Evolutionary conservation across 1,140 invertebrate species (phyloP).

Genomic region (Rhysida immarginata): DNA sequence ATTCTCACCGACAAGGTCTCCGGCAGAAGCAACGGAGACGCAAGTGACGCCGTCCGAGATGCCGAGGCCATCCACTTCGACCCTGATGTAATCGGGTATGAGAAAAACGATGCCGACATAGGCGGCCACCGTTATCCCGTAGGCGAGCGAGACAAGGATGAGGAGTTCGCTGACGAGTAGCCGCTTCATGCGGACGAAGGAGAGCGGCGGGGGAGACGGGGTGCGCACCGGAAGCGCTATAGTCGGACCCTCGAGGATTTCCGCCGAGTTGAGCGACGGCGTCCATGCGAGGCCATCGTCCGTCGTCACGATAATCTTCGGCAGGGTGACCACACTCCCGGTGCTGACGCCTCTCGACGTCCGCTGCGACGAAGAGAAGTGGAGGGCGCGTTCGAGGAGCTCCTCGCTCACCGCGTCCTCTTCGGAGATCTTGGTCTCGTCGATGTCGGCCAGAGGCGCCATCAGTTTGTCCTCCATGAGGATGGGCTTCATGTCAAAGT

Average conservation of each 20-base stretch:
- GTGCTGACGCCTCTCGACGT: background rate
- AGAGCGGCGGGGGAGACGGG: background rate
- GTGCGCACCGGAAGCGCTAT: background rate
- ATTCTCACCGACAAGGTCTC: background rate
- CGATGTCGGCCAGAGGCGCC: too few species aligned
- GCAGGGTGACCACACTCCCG: background rate
- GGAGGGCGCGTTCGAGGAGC: background rate
- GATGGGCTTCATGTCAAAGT: background rate
- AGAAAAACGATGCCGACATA: background rate
- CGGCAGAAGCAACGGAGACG: background rate
- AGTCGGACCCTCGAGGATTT: background rate
- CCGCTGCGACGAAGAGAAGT: background rate
- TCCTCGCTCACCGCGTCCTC: background rate
- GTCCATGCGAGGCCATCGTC: background rate
- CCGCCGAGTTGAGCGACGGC: background rate
- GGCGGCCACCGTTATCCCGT: background rate
- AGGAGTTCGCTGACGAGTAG: background rate
- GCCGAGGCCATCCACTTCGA: background rate
- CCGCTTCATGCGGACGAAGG: background rate
- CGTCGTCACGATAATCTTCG: constrained; percentile 1
- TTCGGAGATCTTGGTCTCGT: background rate
- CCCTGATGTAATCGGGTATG: background rate
- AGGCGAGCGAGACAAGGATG: background rate
- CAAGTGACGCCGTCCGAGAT: background rate
- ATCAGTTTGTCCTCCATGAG: background rate